Evolutionary conservation across 2,113 vertebrate genomes (phyloP), one percentile per base, ranked within the genome.

Genomic region (Ascaphus truei): DNA sequence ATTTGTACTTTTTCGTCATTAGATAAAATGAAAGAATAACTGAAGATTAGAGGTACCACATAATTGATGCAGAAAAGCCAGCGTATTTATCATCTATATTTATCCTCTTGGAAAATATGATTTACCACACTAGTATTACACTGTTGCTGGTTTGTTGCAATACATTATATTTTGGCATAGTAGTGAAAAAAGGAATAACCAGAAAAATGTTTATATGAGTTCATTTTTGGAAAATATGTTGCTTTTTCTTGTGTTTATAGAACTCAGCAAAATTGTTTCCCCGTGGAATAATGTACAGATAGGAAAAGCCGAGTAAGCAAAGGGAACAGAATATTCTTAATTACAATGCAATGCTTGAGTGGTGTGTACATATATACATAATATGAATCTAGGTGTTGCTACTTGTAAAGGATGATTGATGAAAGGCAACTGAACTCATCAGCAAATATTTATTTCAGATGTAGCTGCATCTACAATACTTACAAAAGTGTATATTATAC

Each of bases 131-230:
- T 50, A 43, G 18, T 7, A 62, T 34, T 20, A 23, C 12, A 16
- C 7, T 22, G 43, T 33, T 33, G 12, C 16, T 62, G 29, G 45
- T 33, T n/a, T 52, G 8, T 5, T n/a, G n/a, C n/a, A 33, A 63
- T 63, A 52, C 51, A 51, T 64, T 16, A 51, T 34, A 52, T 51
- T 36, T 64, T 52, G 62, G 47, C 62, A 64, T 5, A 20, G 20
- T 23, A 39, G 30, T 36, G 31, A 16, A 64, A n/a, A n/a, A n/a
- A n/a, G n/a, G n/a, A n/a, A n/a, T n/a, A n/a, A 26, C 20, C 47
- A 37, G 34, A 36, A 51, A n/a, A 36, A 64, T 64, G 23, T 36
- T 31, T 50, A 23, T 50, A 36, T 23, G 34, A 45, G 57, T n/a
- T n/a, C n/a, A n/a, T n/a, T n/a, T n/a, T n/a, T n/a, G n/a, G 13